These are phyloP conservation scores for Amniataba percoides DNA, from an alignment of 2,797 vertebrate species.

Conservation along the genomic window DNA sequence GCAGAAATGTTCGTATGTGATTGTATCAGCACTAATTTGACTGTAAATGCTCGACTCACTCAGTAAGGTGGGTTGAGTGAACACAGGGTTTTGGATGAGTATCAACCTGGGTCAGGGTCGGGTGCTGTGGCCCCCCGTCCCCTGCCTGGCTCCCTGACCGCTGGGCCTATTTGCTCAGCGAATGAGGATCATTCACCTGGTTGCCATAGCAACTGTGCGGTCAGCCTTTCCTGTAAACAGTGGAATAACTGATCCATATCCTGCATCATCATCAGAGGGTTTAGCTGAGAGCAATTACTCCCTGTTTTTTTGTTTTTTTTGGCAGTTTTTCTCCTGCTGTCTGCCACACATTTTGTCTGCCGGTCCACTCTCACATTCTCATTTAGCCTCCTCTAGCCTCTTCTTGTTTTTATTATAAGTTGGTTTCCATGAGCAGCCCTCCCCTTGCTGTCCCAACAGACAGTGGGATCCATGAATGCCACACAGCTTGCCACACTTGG, in stretches of 20 bases:
- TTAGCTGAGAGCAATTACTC: slow-evolving; percentile 20
- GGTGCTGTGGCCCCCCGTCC: background rate
- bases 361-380: background rate
- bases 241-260: slow-evolving; percentile 60
- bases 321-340: slow-evolving; percentile 12
- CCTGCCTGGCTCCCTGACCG: slow-evolving; percentile 3
- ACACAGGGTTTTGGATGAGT: background rate
- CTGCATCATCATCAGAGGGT: slow-evolving; percentile 22
- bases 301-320: slow-evolving; percentile 14
- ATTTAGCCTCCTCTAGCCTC: background rate
- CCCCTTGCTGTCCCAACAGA: background rate
- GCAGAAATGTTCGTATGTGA: slow-evolving; percentile 1
- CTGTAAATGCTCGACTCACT: slow-evolving; percentile 29
- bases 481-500: background rate
- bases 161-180: slow-evolving; percentile 28
- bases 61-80: background rate
- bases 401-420: background rate
- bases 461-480: no score
- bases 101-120: slow-evolving; percentile 34
- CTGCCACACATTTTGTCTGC: background rate
- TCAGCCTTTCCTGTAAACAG: slow-evolving; percentile 68
- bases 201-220: slow-evolving; percentile 54
- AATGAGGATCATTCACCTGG: slow-evolving; percentile 59
- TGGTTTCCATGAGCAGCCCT: background rate
- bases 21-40: slow-evolving; percentile 18